These are phyloP conservation scores for Willisornis vidua DNA, from an alignment of 2,113 vertebrate genomes.

Conservation along the genomic window DNA sequence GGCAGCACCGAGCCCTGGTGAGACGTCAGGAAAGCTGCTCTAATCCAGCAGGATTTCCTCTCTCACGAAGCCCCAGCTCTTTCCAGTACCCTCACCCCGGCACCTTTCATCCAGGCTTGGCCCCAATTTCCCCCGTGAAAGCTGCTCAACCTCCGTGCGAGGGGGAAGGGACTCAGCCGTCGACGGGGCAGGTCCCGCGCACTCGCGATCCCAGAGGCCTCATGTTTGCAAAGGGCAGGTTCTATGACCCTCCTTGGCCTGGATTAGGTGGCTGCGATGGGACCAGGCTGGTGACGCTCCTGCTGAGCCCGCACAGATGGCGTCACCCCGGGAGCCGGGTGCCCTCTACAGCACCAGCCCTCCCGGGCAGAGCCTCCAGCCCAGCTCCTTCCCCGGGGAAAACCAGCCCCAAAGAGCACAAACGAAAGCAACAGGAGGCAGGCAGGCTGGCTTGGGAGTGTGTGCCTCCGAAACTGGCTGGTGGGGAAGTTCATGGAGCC, in stretches of 20 bases:
- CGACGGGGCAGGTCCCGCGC: background rate
- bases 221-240: background rate
- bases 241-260: background rate
- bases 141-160: background rate
- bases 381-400: too few relatives aligned
- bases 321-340: fast-evolving
- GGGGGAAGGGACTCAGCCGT: background rate
- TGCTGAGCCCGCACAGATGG: background rate
- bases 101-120: slow-evolving; percentile 40
- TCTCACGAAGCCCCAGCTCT: background rate
- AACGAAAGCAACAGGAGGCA: background rate
- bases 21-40: background rate
- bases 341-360: background rate
- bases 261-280: background rate
- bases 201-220: background rate
- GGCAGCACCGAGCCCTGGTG: background rate
- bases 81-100: background rate
- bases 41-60: slow-evolving; percentile 54
- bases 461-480: background rate
- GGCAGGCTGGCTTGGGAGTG: background rate
- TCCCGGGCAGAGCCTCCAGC: background rate
- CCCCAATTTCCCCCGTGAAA: background rate
- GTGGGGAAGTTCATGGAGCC: background rate
- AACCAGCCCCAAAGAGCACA: background rate
- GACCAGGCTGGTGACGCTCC: background rate